Evolutionary conservation across 2,113 vertebrate species (phyloP), one percentile per base, ranked within the genome.

Genomic region (Seriola dumerili): DNA sequence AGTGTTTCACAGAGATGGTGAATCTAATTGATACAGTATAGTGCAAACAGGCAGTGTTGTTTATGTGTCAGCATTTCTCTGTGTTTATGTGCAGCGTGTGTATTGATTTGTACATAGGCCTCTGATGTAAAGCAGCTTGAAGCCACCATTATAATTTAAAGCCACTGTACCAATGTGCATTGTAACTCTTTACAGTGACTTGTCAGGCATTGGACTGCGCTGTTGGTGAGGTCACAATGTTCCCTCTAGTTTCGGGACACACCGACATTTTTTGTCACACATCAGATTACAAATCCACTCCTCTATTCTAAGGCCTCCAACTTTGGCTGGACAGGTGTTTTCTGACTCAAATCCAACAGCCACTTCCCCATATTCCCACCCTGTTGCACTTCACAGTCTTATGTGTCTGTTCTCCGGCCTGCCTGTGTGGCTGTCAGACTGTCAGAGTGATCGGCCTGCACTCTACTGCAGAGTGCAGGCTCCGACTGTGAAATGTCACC

Each of bases 401-500:
- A 34, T 19, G 59, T 44, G 81, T 79, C 83, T 87, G 74, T 63
- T 84, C 79, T 86, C 23, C 1, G 58, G 63, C 71, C 81, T 77
- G 77, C 58, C 65, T 78, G 67, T 83, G 68, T 75, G 81, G 29
- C 81, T 84, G 90, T 87, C 90, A 88, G 57, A 55, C 81, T 88
- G 88, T 90, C 89, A 91, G 72, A 73, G 72, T 74, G 80, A 83
- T 84, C n/a, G 13, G 55, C 58, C 69, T 58, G 78, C 72, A 72
- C 77, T 76, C 76, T 46, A 40, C 84, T 66, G 76, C 72, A 80
- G 38, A 44, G 36, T 32, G 55, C 70, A 69, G 68, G 58, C 78
- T 72, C 82, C 62, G 25, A 68, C 80, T 91, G 66, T 70, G 59
- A 91, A 92, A 93, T 93, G 88, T 93, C 93, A 93, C 91, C 92